Base-by-base conservation (phyloP, 1,140 invertebrate genomes). In the Patella vulgata region DNA sequence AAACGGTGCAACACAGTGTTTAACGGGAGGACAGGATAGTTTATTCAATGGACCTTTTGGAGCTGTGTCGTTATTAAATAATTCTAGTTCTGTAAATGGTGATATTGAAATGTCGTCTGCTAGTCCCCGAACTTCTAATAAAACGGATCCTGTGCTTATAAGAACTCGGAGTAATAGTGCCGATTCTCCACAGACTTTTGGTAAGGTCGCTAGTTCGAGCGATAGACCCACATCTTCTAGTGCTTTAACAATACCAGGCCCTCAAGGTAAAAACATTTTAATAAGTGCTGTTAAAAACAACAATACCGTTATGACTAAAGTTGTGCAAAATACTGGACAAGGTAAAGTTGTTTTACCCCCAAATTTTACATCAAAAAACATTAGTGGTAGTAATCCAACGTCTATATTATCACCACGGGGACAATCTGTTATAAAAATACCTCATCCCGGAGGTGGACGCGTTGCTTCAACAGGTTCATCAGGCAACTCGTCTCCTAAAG, bases 271-370 rank as follows among this genome's bases (percentile, higher is more conserved):
- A 69, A 78, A 75, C 58, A 77, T 81, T 47, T 70, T 81, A 9
- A 75, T 78, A 55, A 78, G 71, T 74, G 68, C 77, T 59, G 66
- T 78, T 36, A 81, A 80, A 68, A 52, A 64, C 17, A 77, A 76
- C 61, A 79, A 73, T 57, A 68, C 71, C 30, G 77, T 78, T 30
- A 71, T 78, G 19, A 77, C 77, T 11, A 79, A 79, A 68, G 70
- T 73, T 21, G 67, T 79, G 25, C 63, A 75, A n/a, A 66, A 63
- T 23, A 43, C 68, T 3, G 56, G 67, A 59, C 70, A 71, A 46
- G 56, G 56, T 28, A 68, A 73, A 57, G 54, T 69, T 12, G 52
- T 70, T 27, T 39, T 72, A 30, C 51, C 70, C 39, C 55, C 54
- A 23, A 71, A 67, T 21, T 52, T 66, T 33, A 50, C 66, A 47